phyloP scores from a whole-genome alignment of 2,888 invertebrate species.

The Merodon equestris region DNA sequence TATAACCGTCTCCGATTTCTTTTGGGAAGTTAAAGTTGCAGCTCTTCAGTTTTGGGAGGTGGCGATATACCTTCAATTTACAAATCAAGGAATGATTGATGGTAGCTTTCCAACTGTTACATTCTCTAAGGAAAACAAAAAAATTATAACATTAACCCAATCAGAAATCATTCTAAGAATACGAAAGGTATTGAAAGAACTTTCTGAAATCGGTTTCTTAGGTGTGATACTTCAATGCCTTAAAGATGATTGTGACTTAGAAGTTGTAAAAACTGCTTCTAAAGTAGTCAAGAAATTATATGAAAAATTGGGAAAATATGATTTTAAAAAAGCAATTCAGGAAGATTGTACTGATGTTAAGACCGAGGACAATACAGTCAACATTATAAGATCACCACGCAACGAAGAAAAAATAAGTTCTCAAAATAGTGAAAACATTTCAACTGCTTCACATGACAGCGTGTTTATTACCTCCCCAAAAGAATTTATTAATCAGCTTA shows the following conservation, averaged over 20 bases:
- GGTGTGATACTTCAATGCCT: slow-evolving; percentile 84
- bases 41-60: slow-evolving; percentile 86
- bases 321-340: slow-evolving; percentile 77
- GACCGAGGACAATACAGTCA: not conserved
- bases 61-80: slow-evolving; percentile 83
- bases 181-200: slow-evolving; percentile 83
- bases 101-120: slow-evolving; percentile 88
- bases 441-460: slow-evolving; percentile 1
- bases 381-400: no score
- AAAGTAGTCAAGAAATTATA: slow-evolving; percentile 79
- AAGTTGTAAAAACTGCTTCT: slow-evolving; percentile 84
- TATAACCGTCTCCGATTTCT: slow-evolving; percentile 85
- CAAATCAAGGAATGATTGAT: slow-evolving; percentile 91
- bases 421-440: slow-evolving; percentile 70
- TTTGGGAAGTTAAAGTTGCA: slow-evolving; percentile 90
- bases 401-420: slow-evolving; percentile 80
- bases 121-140: slow-evolving; percentile 87
- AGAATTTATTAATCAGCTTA: slow-evolving; percentile 82
- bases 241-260: slow-evolving; percentile 85
- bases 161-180: slow-evolving; percentile 81
- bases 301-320: slow-evolving; percentile 81
- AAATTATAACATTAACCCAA: slow-evolving; percentile 87
- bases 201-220: slow-evolving; percentile 85
- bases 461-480: slow-evolving; percentile 79
- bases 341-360: slow-evolving; percentile 53